Conservation (phyloP, 2,888 invertebrate genomes). For the Pocota personata region DNA sequence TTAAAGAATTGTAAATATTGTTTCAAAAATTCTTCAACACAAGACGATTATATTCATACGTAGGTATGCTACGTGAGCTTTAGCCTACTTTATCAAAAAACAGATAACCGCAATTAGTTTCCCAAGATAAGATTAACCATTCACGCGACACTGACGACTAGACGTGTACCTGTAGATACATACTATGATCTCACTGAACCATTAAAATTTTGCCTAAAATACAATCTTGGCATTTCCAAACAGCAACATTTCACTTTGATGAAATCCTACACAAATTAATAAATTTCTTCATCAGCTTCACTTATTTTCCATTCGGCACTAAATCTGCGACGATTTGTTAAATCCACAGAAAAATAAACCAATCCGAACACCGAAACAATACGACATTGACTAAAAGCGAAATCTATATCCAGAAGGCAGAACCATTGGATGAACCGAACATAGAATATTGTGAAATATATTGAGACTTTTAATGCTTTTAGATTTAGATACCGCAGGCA, state of each 20-base stretch:
- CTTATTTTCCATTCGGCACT: conserved; percentile 9
- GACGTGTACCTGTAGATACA: not conserved
- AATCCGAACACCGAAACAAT: conserved; percentile 23
- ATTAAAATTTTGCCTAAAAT: not conserved
- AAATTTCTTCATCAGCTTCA: not conserved
- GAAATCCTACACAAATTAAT: conserved; percentile 7
- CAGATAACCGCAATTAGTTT: conserved; percentile 31
- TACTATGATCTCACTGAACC: conserved; percentile 9
- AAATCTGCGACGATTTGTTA: not conserved
- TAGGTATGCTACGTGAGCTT: not conserved
- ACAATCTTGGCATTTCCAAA: not conserved
- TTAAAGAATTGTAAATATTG: not conserved
- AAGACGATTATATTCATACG: not conserved
- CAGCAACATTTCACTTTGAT: conserved; percentile 12
- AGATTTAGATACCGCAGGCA: not conserved
- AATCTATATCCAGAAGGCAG: conserved; percentile 31
- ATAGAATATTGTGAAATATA: conserved; percentile 20
- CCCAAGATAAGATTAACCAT: conserved; percentile 45
- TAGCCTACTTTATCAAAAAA: conserved; percentile 9
- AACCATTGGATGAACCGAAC: not conserved
- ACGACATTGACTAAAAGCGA: conserved; percentile 28
- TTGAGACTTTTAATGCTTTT: conserved; percentile 15
- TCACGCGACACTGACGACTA: not conserved
- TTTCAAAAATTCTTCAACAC: not conserved
- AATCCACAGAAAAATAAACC: conserved; percentile 8